Evolutionary conservation across 2,113 vertebrate genomes (phyloP).

Genomic region (Hymenochirus boettgeri): DNA sequence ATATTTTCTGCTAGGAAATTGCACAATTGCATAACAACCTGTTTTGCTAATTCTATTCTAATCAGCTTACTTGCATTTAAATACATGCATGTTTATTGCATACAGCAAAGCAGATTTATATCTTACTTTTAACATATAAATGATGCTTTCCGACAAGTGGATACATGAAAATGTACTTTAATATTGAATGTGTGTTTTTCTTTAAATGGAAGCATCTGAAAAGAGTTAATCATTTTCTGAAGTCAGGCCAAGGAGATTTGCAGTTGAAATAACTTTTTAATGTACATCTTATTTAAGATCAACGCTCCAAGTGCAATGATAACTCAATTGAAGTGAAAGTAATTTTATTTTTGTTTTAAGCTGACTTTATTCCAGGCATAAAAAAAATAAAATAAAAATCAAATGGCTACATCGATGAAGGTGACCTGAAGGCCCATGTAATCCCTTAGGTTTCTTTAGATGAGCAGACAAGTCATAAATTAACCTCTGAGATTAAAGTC

Average conservation of each 20-base stretch:
- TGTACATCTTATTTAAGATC: constrained; percentile 41
- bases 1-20: too few species aligned
- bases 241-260: constrained; percentile 35
- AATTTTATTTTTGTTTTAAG: constrained; percentile 49
- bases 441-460: constrained; percentile 40
- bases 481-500: constrained; percentile 52
- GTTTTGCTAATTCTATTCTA: too few species aligned
- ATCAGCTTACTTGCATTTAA: too few species aligned
- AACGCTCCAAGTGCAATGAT: constrained; percentile 36
- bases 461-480: constrained; percentile 44
- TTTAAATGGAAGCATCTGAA: neutral
- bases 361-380: constrained; percentile 46
- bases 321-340: constrained; percentile 42
- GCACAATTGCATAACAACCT: too few species aligned
- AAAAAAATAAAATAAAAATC: too few species aligned
- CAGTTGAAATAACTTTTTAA: constrained; percentile 43
- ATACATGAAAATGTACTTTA: too few species aligned
- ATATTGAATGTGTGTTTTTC: too few species aligned
- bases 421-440: constrained; percentile 46
- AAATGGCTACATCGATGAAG: constrained; percentile 47
- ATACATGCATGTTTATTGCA: too few species aligned
- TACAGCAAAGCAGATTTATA: too few species aligned
- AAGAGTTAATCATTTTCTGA: too few species aligned
- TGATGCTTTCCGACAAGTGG: too few species aligned
- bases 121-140: too few species aligned